Conservation (phyloP, 2,797 vertebrate species). For the Rhynchotus rufescens region DNA sequence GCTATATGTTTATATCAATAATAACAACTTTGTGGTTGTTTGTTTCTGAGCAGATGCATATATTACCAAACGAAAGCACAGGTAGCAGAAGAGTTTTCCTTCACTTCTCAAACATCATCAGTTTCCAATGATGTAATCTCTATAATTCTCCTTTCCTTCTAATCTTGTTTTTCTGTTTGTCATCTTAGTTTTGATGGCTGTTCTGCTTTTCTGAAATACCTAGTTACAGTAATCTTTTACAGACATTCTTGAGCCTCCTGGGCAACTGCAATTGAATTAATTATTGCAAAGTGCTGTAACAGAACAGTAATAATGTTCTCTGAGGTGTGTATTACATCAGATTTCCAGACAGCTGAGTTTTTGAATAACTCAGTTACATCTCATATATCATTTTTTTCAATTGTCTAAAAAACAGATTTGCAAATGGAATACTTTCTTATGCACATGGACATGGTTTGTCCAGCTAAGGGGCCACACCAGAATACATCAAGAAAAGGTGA, state of each 20-base stretch:
- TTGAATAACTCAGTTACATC: slow-evolving; percentile 14
- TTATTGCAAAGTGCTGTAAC: slow-evolving; percentile 1
- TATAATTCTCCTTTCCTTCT: slow-evolving; percentile 27
- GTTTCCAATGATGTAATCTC: not conserved
- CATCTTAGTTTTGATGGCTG: not conserved
- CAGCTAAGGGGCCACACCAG: not conserved
- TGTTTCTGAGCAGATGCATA: not conserved
- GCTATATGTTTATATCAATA: not conserved
- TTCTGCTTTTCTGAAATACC: not conserved
- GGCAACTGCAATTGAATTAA: slow-evolving; percentile 29
- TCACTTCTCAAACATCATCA: slow-evolving; percentile 16
- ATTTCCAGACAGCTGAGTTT: slow-evolving; percentile 19
- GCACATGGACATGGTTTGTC: not conserved
- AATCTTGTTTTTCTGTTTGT: slow-evolving; percentile 1
- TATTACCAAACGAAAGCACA: not conserved
- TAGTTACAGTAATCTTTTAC: slow-evolving; percentile 4
- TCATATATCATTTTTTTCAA: not conserved
- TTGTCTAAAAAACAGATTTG: not conserved
- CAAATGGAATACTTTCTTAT: not conserved
- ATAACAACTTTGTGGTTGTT: not conserved
- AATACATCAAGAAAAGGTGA: slow-evolving; percentile 21
- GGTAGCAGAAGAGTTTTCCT: not conserved
- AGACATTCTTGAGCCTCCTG: not conserved
- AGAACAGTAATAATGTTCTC: not conserved
- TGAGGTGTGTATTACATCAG: not conserved